These are phyloP conservation scores for Trichomycterus rosablanca DNA, from an alignment of 2,113 vertebrate genomes.

Conservation along the genomic window DNA sequence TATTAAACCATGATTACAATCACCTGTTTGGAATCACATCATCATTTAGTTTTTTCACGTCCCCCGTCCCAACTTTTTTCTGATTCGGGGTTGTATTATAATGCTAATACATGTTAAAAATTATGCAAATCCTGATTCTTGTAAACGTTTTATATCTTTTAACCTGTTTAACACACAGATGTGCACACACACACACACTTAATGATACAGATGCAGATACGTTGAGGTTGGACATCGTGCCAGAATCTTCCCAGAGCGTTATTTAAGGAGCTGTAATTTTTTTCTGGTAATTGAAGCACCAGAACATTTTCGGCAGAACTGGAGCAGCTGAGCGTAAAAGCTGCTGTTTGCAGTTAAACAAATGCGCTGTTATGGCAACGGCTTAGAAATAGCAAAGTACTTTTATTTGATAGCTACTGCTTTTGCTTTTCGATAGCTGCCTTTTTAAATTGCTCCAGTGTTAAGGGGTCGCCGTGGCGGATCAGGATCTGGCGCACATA, in stretches of 20 bases:
- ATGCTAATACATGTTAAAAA: too few species aligned
- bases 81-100: too few species aligned
- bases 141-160: too few species aligned
- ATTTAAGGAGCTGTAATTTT: slow-evolving; percentile 19
- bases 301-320: slow-evolving; percentile 19
- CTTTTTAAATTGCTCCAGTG: background rate
- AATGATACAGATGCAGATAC: slow-evolving; percentile 11
- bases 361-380: slow-evolving; percentile 35
- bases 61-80: too few species aligned
- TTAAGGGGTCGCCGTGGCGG: too few species aligned
- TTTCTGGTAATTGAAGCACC: slow-evolving; percentile 2
- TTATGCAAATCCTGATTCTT: too few species aligned
- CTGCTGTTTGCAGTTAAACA: slow-evolving; percentile 41
- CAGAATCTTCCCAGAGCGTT: slow-evolving; percentile 25
- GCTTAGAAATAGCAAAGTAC: slow-evolving; percentile 6
- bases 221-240: background rate
- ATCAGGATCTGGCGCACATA: too few species aligned
- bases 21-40: too few species aligned
- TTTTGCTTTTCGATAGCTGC: background rate
- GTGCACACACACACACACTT: slow-evolving; percentile 9
- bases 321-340: slow-evolving; percentile 29
- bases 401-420: slow-evolving; percentile 4
- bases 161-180: too few species aligned
- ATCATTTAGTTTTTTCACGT: too few species aligned
- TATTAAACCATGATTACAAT: too few species aligned